Evolutionary conservation across 2,797 vertebrate genomes (phyloP).

Genomic region (Gymnocypris eckloni): DNA sequence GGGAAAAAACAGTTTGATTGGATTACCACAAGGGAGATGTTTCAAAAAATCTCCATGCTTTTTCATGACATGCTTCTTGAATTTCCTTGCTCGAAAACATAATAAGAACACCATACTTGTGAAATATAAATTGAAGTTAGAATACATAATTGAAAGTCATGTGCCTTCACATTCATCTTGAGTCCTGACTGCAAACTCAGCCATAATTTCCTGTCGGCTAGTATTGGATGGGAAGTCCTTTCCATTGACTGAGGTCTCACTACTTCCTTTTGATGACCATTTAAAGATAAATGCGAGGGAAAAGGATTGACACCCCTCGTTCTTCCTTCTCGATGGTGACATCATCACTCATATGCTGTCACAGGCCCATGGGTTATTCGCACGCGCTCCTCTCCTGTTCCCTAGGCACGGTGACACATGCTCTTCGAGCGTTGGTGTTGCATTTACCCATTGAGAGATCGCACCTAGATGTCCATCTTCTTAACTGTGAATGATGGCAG

Average conservation of each 20-base stretch:
- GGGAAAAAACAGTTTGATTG: constrained; percentile 22
- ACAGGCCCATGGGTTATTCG: constrained; percentile 48
- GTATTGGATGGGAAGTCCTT: background rate
- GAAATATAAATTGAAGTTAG: constrained; percentile 31
- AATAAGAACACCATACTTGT: constrained; percentile 19
- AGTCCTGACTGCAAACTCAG: background rate
- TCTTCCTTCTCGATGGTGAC: constrained; percentile 49
- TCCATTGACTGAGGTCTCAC: constrained; percentile 31
- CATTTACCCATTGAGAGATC: constrained; percentile 59
- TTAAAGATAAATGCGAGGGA: constrained; percentile 37
- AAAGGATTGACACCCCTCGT: constrained; percentile 30
- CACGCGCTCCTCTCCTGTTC: constrained; percentile 40
- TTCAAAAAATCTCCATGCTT: constrained; percentile 22
- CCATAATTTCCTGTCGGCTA: background rate
- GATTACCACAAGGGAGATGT: constrained; percentile 28
- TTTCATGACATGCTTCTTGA: constrained; percentile 39
- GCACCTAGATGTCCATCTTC: constrained; percentile 63
- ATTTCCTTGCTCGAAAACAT: constrained; percentile 8
- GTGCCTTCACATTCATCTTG: background rate
- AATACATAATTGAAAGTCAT: background rate
- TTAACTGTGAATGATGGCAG: constrained; percentile 52
- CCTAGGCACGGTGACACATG: constrained; percentile 44
- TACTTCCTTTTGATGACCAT: constrained; percentile 2
- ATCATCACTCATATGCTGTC: constrained; percentile 56
- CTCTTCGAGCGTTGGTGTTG: constrained; percentile 49